phyloP scores from a whole-genome alignment of 2,113 vertebrate species.

The Edolisoma coerulescens region DNA sequence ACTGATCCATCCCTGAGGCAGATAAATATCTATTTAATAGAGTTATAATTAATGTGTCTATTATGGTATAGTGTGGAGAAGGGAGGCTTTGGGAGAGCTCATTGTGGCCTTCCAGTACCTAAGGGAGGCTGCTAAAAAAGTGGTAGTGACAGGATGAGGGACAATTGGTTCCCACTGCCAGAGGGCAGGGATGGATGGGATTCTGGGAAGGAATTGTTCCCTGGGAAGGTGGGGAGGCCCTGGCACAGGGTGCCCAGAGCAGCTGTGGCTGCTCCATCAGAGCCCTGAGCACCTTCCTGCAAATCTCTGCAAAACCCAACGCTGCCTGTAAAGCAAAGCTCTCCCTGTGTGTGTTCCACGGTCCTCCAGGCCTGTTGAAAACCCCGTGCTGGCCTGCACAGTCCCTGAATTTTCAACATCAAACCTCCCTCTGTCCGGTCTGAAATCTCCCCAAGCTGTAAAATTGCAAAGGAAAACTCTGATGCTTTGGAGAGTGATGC shows the following conservation, averaged over 20 bases:
- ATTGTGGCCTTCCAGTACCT: background rate
- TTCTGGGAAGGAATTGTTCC: background rate
- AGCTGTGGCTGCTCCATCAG: background rate
- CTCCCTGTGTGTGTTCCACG: background rate
- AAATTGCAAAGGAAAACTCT: background rate
- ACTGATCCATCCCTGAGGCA: background rate
- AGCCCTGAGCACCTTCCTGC: background rate
- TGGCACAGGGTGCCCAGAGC: background rate
- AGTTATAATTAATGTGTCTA: background rate
- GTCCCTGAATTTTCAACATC: background rate
- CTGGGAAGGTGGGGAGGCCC: background rate
- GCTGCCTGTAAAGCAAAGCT: background rate
- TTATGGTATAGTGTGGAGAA: background rate
- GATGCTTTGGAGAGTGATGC: background rate
- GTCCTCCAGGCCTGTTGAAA: background rate
- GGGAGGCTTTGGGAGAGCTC: background rate
- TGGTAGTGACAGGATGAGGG: background rate
- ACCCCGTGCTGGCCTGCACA: rapidly evolving
- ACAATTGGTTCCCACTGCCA: background rate
- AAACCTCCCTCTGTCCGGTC: background rate
- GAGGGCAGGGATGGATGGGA: background rate
- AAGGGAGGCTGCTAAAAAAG: background rate
- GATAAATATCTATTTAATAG: too few species aligned
- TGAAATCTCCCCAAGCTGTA: background rate
- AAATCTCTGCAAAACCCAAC: background rate